Evolutionary conservation across 2,888 invertebrate species (phyloP), one percentile per base, ranked within the genome.

Genomic region (Oligia fasciuncula): DNA sequence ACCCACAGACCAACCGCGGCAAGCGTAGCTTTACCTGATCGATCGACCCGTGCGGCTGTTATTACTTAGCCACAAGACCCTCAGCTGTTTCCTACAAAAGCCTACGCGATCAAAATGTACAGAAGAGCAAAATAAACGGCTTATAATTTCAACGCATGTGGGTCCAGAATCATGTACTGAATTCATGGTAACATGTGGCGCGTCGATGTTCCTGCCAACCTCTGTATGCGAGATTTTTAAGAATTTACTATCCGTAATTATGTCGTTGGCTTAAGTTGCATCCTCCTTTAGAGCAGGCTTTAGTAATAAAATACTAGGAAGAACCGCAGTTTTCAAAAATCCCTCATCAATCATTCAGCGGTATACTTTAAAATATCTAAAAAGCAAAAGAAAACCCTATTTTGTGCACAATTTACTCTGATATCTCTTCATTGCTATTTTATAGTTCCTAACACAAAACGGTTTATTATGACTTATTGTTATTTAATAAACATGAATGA

Each of bases 401-500:
- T 43, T 40, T 66, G 66, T 79, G 79, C 67, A 72, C n/a, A 19
- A 14, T 70, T 68, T 60, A 77, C 71, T 67, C 23, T 65, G 19
- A 51, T 57, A 69, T 72, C 29, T 46, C 19, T 69, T 54, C 49
- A 8, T 63, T 54, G n/a, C 19, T 51, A 43, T 63, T 76, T 73
- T n/a, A 70, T 29, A 35, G 29, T 60, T 49, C 85, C 76, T 76
- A 76, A 40, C 71, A 40, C 14, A 43, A 4, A 63, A 73, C 40
- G 14, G 62, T 73, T n/a, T 73, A 65, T 57, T 72, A 77, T 19
- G 35, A 54, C 19, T 46, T 35, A 60, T 63, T 77, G 72, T 81
- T 77, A 54, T 74, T 86, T 35, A 69, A 80, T 79, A 8, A 71
- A 74, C 74, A 81, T 82, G 76, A 43, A 72, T 71, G 62, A 9